These are phyloP conservation scores for Malurus leucopterus DNA, from an alignment of 2,797 vertebrate species.

Conservation along the genomic window DNA sequence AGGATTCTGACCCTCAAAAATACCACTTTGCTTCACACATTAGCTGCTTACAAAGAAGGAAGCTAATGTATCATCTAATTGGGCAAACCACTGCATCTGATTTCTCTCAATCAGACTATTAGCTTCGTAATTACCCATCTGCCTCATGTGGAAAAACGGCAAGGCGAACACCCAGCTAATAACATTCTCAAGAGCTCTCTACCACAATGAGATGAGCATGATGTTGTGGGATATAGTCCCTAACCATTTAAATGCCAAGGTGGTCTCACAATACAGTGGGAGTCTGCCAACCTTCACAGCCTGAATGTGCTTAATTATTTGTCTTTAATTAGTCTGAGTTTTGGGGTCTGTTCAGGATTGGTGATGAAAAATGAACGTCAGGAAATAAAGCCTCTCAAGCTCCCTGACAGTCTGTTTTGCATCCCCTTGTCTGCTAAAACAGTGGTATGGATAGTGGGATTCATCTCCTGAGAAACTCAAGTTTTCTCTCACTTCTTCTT, in stretches of 20 bases:
- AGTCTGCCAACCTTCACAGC: constrained; percentile 86
- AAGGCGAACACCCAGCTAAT: constrained; percentile 99
- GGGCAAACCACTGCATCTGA: constrained; percentile 98
- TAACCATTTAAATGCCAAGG: constrained; percentile 90
- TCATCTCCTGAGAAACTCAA: neutral
- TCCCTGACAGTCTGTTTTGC: constrained; percentile 7
- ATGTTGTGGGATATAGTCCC: constrained; percentile 86
- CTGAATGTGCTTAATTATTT: constrained; percentile 89
- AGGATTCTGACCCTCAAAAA: constrained; percentile 93
- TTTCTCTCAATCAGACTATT: constrained; percentile 99
- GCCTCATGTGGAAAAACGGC: constrained; percentile 95
- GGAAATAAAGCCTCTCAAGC: constrained; percentile 26
- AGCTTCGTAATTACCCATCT: constrained; percentile 99
- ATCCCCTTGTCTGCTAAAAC: neutral
- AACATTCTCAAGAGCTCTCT: constrained; percentile 99
- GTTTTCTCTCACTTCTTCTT: neutral
- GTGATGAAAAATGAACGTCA: constrained; percentile 39
- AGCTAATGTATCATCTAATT: constrained; percentile 99
- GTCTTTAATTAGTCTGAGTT: constrained; percentile 84
- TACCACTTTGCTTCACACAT: constrained; percentile 97
- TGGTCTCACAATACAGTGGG: constrained; percentile 82
- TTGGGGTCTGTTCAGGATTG: constrained; percentile 70
- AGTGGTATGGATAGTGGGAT: neutral
- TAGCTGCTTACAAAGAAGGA: constrained; percentile 99
- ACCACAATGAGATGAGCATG: constrained; percentile 91